Evolutionary conservation across 2,888 invertebrate species (phyloP).

Genomic region (Andricus quercusramuli): DNA sequence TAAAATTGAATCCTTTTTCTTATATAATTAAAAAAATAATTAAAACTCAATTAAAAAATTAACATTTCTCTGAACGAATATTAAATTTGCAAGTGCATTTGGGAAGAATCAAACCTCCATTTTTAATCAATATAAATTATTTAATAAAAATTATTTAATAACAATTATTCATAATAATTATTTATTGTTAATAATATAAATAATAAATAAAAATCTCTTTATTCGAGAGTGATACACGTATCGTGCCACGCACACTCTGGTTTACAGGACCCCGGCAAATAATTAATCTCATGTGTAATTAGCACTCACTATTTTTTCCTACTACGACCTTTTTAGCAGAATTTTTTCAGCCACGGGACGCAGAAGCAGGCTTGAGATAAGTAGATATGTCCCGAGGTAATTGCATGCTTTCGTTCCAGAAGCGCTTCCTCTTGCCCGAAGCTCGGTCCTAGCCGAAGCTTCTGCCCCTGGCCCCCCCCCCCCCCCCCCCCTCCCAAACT

Average conservation of each 20-base stretch:
- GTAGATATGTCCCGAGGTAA: constrained; percentile 51
- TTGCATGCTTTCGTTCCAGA: constrained; percentile 50
- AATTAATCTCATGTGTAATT: constrained; percentile 39
- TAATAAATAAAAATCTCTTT: background rate
- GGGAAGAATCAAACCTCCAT: too few species aligned
- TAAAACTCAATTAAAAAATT: too few species aligned
- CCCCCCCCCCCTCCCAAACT: background rate
- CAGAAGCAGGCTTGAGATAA: constrained; percentile 47
- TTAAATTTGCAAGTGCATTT: too few species aligned
- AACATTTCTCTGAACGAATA: too few species aligned
- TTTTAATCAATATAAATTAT: too few species aligned
- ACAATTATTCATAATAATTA: background rate
- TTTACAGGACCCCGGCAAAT: background rate
- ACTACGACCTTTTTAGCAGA: constrained; percentile 20
- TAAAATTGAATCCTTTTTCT: too few species aligned
- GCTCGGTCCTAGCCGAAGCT: constrained; percentile 39
- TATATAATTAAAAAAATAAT: too few species aligned
- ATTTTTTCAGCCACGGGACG: constrained; percentile 34
- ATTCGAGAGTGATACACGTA: constrained; percentile 9
- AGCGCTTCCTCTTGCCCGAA: constrained; percentile 50
- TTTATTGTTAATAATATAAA: background rate
- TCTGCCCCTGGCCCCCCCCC: background rate
- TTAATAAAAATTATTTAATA: too few species aligned
- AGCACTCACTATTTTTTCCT: constrained; percentile 24
- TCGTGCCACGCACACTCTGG: background rate